Evolutionary conservation across 2,113 vertebrate genomes (phyloP), one percentile per base, ranked within the genome.

Genomic region (Notothenia coriiceps): DNA sequence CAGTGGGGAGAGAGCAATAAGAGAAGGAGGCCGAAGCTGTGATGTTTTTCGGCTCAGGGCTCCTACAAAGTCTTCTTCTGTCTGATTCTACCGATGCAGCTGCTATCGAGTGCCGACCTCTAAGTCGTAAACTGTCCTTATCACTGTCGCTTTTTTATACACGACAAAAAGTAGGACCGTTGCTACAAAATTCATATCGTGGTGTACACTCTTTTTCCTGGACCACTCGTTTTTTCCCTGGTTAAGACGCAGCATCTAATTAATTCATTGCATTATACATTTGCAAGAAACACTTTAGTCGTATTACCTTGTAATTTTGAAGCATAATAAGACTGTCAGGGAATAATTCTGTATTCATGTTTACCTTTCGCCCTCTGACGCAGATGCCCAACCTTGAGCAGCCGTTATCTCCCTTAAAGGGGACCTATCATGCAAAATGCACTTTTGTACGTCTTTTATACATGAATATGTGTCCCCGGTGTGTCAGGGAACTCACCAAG

Each of bases 11-110:
- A 20, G 40, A 40, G 69, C 1, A 74, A 80, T 73, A 67, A 84
- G 35, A 87, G 70, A 62, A 70, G 52, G n/a, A 44, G n/a, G 51
- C 46, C 63, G 33, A 69, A 69, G 57, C 54, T 72, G 75, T 60
- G 69, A 79, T 61, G 22, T 70, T 57, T 65, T 62, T 29, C 2
- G 5, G 13, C 63, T 77, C 12, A 40, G 29, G 68, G 67, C 70
- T 44, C 44, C n/a, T 0, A 22, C 22, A 69, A 75, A 74, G 78
- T 64, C 35, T 80, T 44, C 71, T 50, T 11, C 46, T 5, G 43
- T 66, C 66, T 70, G 71, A 65, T 73, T 70, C 44, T 43, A 5
- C 29, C 4, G 62, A 68, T 68, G 68, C 62, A 22, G 51, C 33
- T 70, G 0, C 0, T 6, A 3, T 15, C 20, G n/a, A 65, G 51